Base-by-base conservation (phyloP, 1,140 invertebrate genomes). In the Pseudobourletiella spinata region DNA sequence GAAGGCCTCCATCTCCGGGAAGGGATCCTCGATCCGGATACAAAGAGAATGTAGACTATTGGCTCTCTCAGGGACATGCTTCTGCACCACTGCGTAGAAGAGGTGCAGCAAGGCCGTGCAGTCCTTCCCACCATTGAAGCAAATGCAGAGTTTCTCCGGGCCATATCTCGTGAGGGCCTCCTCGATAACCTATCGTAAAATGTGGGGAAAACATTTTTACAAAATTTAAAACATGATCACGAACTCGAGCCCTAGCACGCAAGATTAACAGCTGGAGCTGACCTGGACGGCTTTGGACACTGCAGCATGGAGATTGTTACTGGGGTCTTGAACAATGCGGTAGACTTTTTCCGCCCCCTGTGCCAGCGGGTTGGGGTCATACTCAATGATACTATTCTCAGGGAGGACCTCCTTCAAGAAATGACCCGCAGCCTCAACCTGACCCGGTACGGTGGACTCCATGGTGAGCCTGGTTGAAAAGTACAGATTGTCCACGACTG, bases 81-180 rank as follows among this genome's bases (percentile, higher is more conserved):
- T 79, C 68, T 80, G 77, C 32, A 86, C 73, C 22, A 89, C 75
- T 6, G 82, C 79, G 69, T 85, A 76, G 25, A 82, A 78, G 26
- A 96, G 74, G 76, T 96, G 88, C 56, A 96, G 76, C 18, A 96
- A 77, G 1, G 86, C 89, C 1, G 91, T 95, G 73, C 95, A 98
- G 77, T 98, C 95, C 78, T 98, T 98, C 6, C 95, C 95, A 26
- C 95, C 95, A 76, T 98, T 98, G 72, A 97, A 98, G 58, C 89
- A 88, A 30, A 98, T 72, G 72, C 91, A 91, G 46, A 92, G 74
- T 75, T 91, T 84, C 64, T 87, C 79, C 22, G 82, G 63, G 35
- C 79, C 75, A 71, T 84, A 91, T 32, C 76, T 78, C 18, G 71
- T 62, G 35, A 73, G 71, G 55, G 71, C 72, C 54, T 77, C 70